Evolutionary conservation across 2,797 vertebrate genomes (phyloP), one percentile per base, ranked within the genome.

Genomic region (Tinamus major): DNA sequence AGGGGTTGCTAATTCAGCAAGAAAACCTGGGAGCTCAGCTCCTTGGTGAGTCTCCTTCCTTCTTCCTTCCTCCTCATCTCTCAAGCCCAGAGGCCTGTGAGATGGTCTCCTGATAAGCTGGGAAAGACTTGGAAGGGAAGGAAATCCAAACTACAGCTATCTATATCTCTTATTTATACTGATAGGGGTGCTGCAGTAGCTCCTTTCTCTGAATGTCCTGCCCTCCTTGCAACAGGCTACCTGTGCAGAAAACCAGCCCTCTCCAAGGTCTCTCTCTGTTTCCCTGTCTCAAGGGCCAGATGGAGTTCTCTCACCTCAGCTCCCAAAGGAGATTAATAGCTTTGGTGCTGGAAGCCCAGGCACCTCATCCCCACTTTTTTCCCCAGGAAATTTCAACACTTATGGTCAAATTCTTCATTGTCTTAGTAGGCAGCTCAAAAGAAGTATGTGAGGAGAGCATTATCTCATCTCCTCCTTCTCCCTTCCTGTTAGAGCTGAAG

Each of bases 401-500:
- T 85, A 27, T 65, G 29, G 21, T 53, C 80, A 27, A 83, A 56
- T 23, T 44, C 21, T 77, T 87, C 53, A 48, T 77, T 10, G 18
- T 85, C 41, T 51, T 79, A 29, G 1, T 72, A 59, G 26, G 46
- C 29, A 86, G 18, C 46, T 90, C 85, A 55, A 48, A 5, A 11
- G 48, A 6, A 17, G 0, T 0, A 15, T 23, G 24, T 49, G 14
- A 7, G 26, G 44, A 37, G 29, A 3, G 0, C 49, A 21, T 87
- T 83, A 31, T 2, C 1, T 5, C 14, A 83, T n/a, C 37, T 82
- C 10, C 49, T 10, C 63, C 93, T 14, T 10, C 59, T 94, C 18
- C n/a, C 41, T 70, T 91, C 37, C 33, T 83, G 17, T 31, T 92
- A 31, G 27, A 79, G 31, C 51, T 67, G 24, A 91, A 81, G 88